Conservation (phyloP, 2,888 invertebrate species). For the Megamerina dolium region DNA sequence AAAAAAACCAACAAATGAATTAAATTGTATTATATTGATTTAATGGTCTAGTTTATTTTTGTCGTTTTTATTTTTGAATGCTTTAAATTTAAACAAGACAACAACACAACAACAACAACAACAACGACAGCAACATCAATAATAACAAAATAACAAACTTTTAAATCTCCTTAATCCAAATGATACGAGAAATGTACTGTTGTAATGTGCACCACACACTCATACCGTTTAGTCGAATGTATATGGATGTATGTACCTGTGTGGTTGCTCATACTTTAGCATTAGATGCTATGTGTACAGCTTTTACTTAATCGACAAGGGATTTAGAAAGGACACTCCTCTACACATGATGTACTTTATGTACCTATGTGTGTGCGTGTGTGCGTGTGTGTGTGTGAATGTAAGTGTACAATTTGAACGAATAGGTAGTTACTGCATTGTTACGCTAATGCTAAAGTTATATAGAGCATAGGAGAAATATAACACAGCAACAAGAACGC, state of each 20-base stretch:
- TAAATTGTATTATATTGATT: no score
- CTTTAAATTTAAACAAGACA: no score
- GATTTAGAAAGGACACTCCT: constrained; percentile 23
- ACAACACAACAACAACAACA: constrained; percentile 4
- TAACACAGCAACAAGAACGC: no score
- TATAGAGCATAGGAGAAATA: no score
- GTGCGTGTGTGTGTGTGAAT: constrained; percentile 1
- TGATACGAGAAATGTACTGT: constrained; percentile 30
- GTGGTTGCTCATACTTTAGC: no score
- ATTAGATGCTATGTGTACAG: constrained; percentile 15
- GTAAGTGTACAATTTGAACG: neutral
- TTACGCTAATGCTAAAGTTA: no score
- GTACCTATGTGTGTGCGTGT: neutral
- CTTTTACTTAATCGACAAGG: constrained; percentile 41
- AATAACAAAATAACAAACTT: constrained; percentile 26
- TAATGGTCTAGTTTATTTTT: no score
- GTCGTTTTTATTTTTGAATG: no score
- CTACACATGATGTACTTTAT: neutral
- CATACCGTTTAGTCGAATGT: no score
- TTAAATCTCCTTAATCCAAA: constrained; percentile 41
- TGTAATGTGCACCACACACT: constrained; percentile 12
- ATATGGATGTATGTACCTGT: no score
- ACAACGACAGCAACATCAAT: constrained; percentile 11
- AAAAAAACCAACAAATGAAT: no score
- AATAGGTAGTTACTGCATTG: no score